Base-by-base conservation (phyloP, 1,140 invertebrate species). In the Helicoverpa armigera region DNA sequence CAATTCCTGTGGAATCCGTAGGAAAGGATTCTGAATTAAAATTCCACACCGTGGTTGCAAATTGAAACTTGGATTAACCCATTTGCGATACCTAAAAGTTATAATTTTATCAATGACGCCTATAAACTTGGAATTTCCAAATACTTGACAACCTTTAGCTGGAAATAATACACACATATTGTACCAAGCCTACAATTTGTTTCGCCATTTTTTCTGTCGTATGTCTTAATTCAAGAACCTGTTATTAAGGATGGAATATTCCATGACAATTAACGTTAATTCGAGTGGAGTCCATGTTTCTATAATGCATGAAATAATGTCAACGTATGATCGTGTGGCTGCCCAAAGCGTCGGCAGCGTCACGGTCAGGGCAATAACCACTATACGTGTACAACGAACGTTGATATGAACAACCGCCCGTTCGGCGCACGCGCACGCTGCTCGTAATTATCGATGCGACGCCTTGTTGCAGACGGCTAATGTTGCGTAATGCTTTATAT, bases 281-380 rank as follows among this genome's bases (percentile, higher is more conserved):
- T 54, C 9, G n/a, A 31, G 11, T 31, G 7, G 10, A 43, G 1
- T 67, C n/a, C 61, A 11, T n/a, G 12, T 67, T 67, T 29, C 12
- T 10, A 53, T 63, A 53, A 76, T 76, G 18, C 61, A 54, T 48
- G 69, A 13, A 54, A 31, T 54, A 61, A 63, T 77, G 75, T 77
- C 75, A 77, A 65, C 23, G 9, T 51, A 54, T 77, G 50, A 31
- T 43, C 35, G 35, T 43, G 9, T 13, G 56, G 56, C 79, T 83
- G 82, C 74, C 78, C 80, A 82, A 82, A 79, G 85, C 83, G 82
- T 73, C 80, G 76, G 72, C 65, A 69, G 76, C 78, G 80, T 85
- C 82, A 84, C 86, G 86, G 81, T 63, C 69, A 63, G 86, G 85
- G 83, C 85, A 86, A 82, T 86, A 86, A 85, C 83, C 87, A 88